These are phyloP conservation scores for Plagiodera versicolora DNA, from an alignment of 2,888 invertebrate species.

Conservation along the genomic window DNA sequence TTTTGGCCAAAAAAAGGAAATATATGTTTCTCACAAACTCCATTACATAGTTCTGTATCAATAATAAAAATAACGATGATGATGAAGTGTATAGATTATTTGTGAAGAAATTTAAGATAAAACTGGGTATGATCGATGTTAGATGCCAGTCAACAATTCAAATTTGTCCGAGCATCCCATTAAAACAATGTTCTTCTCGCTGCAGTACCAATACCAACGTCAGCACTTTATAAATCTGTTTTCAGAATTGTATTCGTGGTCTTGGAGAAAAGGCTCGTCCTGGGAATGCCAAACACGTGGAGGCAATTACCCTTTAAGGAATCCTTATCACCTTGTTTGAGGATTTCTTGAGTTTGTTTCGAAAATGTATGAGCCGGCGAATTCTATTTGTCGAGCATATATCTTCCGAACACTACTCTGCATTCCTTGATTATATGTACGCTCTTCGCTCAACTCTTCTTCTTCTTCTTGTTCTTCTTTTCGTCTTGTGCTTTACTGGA, in stretches of 20 bases:
- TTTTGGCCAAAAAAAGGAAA: too few species aligned
- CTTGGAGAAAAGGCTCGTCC: slow-evolving; percentile 30
- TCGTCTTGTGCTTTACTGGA: slow-evolving; percentile 21
- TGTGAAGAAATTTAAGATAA: too few species aligned
- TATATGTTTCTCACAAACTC: too few species aligned
- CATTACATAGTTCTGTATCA: too few species aligned
- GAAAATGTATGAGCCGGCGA: slow-evolving; percentile 30
- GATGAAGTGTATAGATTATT: too few species aligned
- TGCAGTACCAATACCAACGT: not conserved
- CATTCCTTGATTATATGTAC: slow-evolving; percentile 22
- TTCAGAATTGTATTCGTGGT: slow-evolving; percentile 29
- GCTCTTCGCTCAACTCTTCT: not conserved
- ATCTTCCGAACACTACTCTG: slow-evolving; percentile 36
- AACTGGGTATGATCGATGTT: too few species aligned
- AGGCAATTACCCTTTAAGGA: slow-evolving; percentile 39
- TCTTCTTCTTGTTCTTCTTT: not conserved
- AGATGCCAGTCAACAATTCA: not conserved
- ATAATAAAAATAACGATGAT: too few species aligned
- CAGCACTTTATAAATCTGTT: slow-evolving; percentile 41
- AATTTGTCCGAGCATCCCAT: not conserved
- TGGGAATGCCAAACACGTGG: slow-evolving; percentile 36
- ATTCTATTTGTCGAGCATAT: slow-evolving; percentile 35
- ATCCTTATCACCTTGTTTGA: slow-evolving; percentile 37
- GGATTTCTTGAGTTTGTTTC: slow-evolving; percentile 38
- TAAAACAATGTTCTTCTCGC: not conserved